Evolutionary conservation across 2,888 invertebrate species (phyloP), one percentile per base, ranked within the genome.

Genomic region (Ditylenchus weischeri): DNA sequence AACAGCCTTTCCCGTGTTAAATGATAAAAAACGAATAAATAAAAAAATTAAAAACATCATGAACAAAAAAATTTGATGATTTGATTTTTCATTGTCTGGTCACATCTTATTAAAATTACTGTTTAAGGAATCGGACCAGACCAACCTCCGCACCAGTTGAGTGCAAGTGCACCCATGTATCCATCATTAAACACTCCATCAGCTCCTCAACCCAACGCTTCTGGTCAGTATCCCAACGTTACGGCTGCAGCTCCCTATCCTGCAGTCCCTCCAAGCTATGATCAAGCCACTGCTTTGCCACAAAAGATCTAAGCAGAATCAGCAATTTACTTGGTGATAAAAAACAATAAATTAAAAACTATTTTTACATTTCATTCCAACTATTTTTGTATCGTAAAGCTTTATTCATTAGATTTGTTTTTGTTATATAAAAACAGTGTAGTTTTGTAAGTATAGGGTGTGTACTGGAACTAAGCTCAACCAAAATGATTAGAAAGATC

Each of bases 221-320:
- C 61, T 29, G 38, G 29, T 47, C 57, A 43, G 8, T 43, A 43
- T 15, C 43, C 43, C 18, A 57, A 36, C 21, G 48, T 38, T 18
- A 43, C 38, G 3, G 58, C 51, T 38, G n/a, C 49, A 29, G 43
- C 69, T 8, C 54, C 69, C 18, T 60, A 70, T 49, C 68, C 71
- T 7, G 62, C 59, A 18, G 74, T 69, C 10, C 71, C 74, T 0
- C 73, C 73, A 1, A 35, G 69, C 35, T 69, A 76, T 51, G 65
- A 74, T 23, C 63, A 75, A 36, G 75, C 74, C 29, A 63, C 72
- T n/a, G 65, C 64, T 38, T 49, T 75, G 19, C 74, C 75, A 8
- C 67, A 67, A 48, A 74, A 74, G 61, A 54, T 48, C 15, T 54
- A 18, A 54, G 29, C 43, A 43, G 15, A 43, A 43, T 43, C 5